Percentiles rank a stretch among this genome's conserved stretches.
Evolutionary conservation across 2,888 invertebrate species (phyloP).

Genomic region (Drosophila koepferae): DNA sequence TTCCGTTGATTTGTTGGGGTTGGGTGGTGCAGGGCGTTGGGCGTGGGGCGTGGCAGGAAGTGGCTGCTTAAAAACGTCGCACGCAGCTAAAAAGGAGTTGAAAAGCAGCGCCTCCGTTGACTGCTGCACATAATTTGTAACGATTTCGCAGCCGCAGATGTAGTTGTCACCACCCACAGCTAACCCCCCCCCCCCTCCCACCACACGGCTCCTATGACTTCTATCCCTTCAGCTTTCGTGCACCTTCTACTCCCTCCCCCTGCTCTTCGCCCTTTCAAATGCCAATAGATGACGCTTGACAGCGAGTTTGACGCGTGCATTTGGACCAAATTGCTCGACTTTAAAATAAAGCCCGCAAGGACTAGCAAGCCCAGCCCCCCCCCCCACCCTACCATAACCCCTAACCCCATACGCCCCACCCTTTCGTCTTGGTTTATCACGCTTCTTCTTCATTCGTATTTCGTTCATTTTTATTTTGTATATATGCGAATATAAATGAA

Average conservation of each 20-base stretch:
- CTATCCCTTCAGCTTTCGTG: background rate
- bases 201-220: background rate
- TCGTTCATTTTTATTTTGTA: constrained; percentile 23
- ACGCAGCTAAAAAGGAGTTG: constrained; percentile 61
- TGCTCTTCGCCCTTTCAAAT: constrained; percentile 3
- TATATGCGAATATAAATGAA: constrained; percentile 79
- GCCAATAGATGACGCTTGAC: constrained; percentile 34
- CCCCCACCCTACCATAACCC: too few relatives aligned
- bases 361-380: background rate
- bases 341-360: constrained; percentile 67
- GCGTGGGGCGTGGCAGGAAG: constrained; percentile 66
- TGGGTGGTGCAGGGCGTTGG: constrained; percentile 35
- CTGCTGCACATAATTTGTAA: constrained; percentile 79
- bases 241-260: background rate
- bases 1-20: constrained; percentile 79
- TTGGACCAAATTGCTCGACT: constrained; percentile 70
- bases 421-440: constrained; percentile 46
- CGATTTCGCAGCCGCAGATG: constrained; percentile 65
- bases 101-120: constrained; percentile 46
- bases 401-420: background rate
- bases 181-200: background rate
- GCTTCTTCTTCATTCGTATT: constrained; percentile 30
- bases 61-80: constrained; percentile 73
- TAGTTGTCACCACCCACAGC: background rate
- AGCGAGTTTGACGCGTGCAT: constrained; percentile 31